Conservation (phyloP, 64 coral and sea anemone genomes). For the Hydrozoanthus tunicans region DNA sequence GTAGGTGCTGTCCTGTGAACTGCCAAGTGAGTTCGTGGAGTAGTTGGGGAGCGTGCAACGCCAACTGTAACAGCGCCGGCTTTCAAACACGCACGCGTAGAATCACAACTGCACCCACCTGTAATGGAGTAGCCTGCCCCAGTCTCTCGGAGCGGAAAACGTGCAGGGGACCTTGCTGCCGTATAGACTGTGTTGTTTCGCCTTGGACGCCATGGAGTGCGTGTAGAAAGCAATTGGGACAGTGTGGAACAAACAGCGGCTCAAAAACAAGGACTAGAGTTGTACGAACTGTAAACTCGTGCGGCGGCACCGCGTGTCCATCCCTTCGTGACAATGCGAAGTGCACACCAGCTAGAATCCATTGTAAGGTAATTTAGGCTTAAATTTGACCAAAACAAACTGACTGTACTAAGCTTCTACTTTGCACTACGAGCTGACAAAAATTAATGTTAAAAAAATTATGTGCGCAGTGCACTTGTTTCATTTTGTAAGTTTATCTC, state of each 20-base stretch:
- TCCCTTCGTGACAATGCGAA: not conserved
- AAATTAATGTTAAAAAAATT: too few relatives aligned
- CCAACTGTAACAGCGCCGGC: conserved; percentile 67
- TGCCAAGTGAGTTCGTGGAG: conserved; percentile 64
- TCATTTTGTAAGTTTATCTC: too few relatives aligned
- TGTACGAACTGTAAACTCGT: conserved; percentile 46
- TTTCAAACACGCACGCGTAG: conserved; percentile 57
- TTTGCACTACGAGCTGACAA: too few relatives aligned
- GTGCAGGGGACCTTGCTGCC: conserved; percentile 79
- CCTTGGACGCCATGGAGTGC: conserved; percentile 71
- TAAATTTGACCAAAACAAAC: too few relatives aligned
- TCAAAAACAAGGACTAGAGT: conserved; percentile 59
- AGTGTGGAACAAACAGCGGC: conserved; percentile 80
- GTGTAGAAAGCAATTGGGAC: conserved; percentile 64
- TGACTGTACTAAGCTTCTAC: too few relatives aligned
- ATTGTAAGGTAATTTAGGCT: conserved; percentile 58
- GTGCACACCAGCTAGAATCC: conserved; percentile 84
- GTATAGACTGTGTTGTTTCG: conserved; percentile 66
- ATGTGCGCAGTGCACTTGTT: too few relatives aligned
- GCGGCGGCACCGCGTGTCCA: conserved; percentile 72
- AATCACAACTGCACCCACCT: conserved; percentile 39
- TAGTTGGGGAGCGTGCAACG: conserved; percentile 75
- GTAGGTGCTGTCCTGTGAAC: conserved; percentile 80
- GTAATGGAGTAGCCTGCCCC: conserved; percentile 72
- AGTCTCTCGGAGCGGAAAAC: conserved; percentile 64